Evolutionary conservation across 2,113 vertebrate species (phyloP), one percentile per base, ranked within the genome.

Genomic region (Etheostoma spectabile): DNA sequence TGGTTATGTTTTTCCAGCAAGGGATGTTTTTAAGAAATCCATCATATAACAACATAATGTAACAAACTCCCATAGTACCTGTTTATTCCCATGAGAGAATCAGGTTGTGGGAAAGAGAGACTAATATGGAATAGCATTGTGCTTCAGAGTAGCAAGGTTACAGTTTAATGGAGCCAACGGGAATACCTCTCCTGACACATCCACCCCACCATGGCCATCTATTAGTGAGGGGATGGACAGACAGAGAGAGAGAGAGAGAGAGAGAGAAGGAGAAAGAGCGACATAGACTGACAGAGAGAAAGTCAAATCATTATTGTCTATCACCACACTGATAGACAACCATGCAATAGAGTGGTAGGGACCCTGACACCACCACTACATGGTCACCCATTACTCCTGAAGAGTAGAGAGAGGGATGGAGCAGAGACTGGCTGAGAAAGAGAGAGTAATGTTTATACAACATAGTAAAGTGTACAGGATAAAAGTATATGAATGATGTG

Each of bases 91-190:
- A 65, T 24, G 30, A 71, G 33, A 24, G n/a, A 80, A 59, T 56
- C 10, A 27, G 15, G 74, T 59, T 48, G 56, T 75, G 35, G n/a
- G 56, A 48, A 55, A 79, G 57, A 59, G 61, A 49, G n/a, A 83
- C 53, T 35, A 45, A 69, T 75, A 86, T 68, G 74, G 79, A 77
- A 83, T 42, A 48, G 66, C 76, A 49, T 65, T 85, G 86, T 87
- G 84, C 86, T 92, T 90, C 86, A 69, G 74, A 49, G 63, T 49
- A 63, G 71, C 86, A 89, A 91, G 89, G 89, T 90, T 86, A 84
- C 77, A 82, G 83, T 87, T 87, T 90, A 91, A 92, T 92, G 85
- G 81, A 88, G 86, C 82, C 35, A 19, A 70, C 78, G 80, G 1
- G 13, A 89, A 85, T 86, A 83, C 60, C 69, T 92, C 86, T 88